Conservation (phyloP, 2,888 invertebrate species). For the Ormyrus pomaceus region DNA sequence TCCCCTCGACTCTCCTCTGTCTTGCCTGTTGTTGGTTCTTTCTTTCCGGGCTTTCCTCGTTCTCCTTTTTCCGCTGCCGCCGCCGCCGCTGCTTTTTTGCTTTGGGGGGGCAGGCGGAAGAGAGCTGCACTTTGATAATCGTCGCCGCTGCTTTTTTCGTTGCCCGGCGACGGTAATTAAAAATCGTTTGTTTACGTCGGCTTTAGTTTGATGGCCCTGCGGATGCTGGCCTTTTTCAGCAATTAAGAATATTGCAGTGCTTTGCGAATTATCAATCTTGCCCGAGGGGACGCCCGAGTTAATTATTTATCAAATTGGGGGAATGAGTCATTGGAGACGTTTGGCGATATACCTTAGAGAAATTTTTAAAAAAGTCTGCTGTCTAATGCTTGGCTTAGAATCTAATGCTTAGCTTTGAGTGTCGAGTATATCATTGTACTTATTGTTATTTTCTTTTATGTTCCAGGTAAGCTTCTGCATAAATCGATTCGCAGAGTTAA, state of each 20-base stretch:
- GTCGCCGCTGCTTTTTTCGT: neutral
- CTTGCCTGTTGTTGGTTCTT: neutral
- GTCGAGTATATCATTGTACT: too few species aligned
- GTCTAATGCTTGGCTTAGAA: too few species aligned
- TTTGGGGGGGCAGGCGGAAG: neutral
- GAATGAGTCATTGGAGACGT: neutral
- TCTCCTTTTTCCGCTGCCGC: neutral
- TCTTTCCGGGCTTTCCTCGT: neutral
- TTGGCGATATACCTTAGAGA: neutral
- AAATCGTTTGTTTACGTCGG: conserved; percentile 10
- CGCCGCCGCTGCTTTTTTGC: neutral
- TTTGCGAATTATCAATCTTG: neutral
- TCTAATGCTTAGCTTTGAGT: too few species aligned
- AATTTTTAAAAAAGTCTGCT: too few species aligned
- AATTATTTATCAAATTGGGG: too few species aligned
- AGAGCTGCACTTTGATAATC: conserved; percentile 21
- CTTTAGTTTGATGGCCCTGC: too few species aligned
- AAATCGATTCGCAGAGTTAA: conserved; percentile 25
- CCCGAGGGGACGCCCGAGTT: too few species aligned
- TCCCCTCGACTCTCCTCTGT: neutral
- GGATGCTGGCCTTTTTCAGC: neutral
- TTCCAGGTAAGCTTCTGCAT: conserved; percentile 24
- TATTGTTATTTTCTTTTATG: conserved; percentile 2
- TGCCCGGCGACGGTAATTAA: conserved; percentile 13
- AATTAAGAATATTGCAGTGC: neutral